Base-by-base conservation (phyloP, 2,888 invertebrate genomes). In the Pammene fasciana region DNA sequence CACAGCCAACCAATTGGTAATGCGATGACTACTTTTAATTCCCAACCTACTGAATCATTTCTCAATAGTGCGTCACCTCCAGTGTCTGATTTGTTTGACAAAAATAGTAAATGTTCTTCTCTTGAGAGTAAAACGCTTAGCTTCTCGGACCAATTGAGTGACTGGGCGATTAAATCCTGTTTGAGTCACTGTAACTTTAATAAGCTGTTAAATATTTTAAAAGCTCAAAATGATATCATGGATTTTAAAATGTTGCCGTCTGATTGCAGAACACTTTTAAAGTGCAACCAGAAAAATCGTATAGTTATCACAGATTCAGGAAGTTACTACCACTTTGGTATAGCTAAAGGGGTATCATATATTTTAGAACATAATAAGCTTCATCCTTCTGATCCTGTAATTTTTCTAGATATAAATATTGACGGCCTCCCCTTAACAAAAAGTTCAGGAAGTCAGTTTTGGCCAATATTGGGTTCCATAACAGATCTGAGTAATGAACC, bases 381-480 rank as follows among this genome's bases (percentile, higher is more conserved):
- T 36, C 8, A 36, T 55, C 55, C 55, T 55, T 55, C 55, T 36
- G n/a, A 7, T 36, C 34, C 36, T 8, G 36, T 55, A 8, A 36
- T 55, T 8, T 55, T 9, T 55, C 55, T 55, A 2, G 55, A 55
- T 55, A n/a, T 55, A 55, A 55, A 52, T 18, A 52, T 52, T 55
- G 54, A 55, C 34, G 54, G 54, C 34, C 34, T 55, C 34, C 54
- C 54, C 34, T 55, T 55, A 36, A 55, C 36, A 34, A 55, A 55
- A 55, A 55, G 54, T 36, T 55, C 54, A 55, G 54, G 54, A 7
- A 55, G 54, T 55, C 54, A 55, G 34, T 55, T 36, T 55, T 55
- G 54, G 54, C 54, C 54, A 55, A 34, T 55, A 55, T 55, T 55
- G 54, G 54, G 54, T 38, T 38, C 38, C 38, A 38, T 38, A 38